A percentile compares a stretch with the other conserved stretches of the same genome.
phyloP scores from a whole-genome alignment of 1,140 invertebrate species.

The Ctenoplectra terminalis region DNA sequence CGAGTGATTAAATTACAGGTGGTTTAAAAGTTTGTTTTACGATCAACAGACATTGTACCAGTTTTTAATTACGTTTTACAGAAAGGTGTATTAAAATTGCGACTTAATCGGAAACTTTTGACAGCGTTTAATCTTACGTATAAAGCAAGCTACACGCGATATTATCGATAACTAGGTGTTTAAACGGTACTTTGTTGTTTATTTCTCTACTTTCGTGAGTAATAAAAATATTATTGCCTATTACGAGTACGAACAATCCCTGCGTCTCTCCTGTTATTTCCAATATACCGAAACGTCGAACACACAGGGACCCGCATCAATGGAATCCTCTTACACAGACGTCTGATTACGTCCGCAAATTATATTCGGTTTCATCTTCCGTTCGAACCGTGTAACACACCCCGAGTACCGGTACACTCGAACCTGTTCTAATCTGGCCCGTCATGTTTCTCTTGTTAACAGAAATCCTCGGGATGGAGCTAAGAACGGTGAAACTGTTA shows the following conservation, averaged over 20 bases:
- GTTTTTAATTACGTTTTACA: too few relatives aligned
- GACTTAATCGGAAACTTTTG: not conserved
- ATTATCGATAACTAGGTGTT: not conserved
- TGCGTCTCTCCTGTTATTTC: not conserved
- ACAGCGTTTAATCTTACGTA: not conserved
- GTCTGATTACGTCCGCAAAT: not conserved
- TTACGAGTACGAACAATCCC: too few relatives aligned
- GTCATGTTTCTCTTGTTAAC: conserved; percentile 54
- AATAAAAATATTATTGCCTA: too few relatives aligned
- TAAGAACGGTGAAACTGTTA: conserved; percentile 55
- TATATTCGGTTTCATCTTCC: not conserved
- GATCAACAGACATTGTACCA: too few relatives aligned
- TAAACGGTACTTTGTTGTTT: too few relatives aligned
- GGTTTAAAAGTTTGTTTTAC: not conserved
- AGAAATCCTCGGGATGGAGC: conserved; percentile 72
- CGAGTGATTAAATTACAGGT: not conserved
- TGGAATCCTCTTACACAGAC: not conserved
- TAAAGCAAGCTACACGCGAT: not conserved
- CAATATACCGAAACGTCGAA: not conserved
- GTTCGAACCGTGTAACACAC: not conserved
- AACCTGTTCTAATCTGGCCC: conserved; percentile 52
- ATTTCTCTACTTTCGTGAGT: too few relatives aligned
- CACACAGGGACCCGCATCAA: too few relatives aligned
- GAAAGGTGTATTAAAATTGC: too few relatives aligned
- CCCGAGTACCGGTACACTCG: not conserved